A percentile compares a stretch with the other conserved stretches of the same genome.
Evolutionary conservation across 2,113 vertebrate genomes (phyloP).

Genomic region (Anas platyrhynchos): DNA sequence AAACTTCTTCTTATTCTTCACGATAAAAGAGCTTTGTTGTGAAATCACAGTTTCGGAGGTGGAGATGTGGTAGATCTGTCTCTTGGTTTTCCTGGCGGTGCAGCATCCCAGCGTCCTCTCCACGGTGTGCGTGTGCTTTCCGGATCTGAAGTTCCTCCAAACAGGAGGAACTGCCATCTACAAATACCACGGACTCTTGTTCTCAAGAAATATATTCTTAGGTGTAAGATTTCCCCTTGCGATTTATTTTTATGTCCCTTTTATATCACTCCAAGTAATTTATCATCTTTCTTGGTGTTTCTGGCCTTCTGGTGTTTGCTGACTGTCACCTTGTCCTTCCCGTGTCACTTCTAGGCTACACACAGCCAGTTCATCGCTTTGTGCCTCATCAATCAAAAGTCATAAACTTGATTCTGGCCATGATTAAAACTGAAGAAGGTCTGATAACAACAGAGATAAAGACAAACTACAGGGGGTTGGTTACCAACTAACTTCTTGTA

Average conservation of each 20-base stretch:
- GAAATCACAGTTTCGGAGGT: neutral
- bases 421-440: neutral
- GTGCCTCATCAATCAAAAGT: neutral
- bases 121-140: rapidly evolving
- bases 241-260: neutral
- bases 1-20: neutral
- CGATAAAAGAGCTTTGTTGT: neutral
- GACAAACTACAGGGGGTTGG: neutral
- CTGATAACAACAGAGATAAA: neutral
- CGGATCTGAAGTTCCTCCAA: neutral
- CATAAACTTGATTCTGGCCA: neutral
- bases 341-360: neutral
- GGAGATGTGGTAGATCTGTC: neutral
- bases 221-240: neutral
- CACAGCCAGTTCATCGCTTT: neutral
- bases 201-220: neutral
- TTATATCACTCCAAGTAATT: neutral
- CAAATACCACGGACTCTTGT: neutral
- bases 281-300: neutral
- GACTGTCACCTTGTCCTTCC: neutral
- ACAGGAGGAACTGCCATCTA: neutral
- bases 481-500: neutral
- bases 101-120: neutral
- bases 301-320: neutral
- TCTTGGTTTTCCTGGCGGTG: neutral